Percentiles rank a stretch among this genome's conserved stretches.
Evolutionary conservation across 1,140 invertebrate genomes (phyloP).

Genomic region (Aphaenogaster ashmeadi): DNA sequence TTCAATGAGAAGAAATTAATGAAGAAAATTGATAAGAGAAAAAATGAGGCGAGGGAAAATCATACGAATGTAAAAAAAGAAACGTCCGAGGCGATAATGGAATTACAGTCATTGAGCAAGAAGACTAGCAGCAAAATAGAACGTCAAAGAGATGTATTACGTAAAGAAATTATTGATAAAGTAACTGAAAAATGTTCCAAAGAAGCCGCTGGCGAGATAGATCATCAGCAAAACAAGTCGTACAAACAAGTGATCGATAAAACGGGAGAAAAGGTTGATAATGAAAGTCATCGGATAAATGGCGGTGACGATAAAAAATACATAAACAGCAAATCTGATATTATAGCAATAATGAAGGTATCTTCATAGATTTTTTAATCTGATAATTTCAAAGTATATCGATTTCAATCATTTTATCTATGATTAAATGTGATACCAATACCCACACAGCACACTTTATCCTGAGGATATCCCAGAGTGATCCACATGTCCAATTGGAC

Average conservation of each 20-base stretch:
- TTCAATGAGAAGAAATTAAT: background rate
- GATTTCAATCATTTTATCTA: background rate
- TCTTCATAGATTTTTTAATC: conserved; percentile 7
- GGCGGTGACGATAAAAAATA: background rate
- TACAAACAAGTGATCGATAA: background rate
- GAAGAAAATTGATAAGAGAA: background rate
- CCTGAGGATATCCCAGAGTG: no score
- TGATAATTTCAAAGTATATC: conserved; percentile 2
- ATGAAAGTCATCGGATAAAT: background rate
- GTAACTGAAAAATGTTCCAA: conserved; percentile 15
- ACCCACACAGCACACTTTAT: background rate
- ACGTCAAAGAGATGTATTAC: background rate
- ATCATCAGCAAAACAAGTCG: background rate
- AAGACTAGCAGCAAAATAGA: background rate
- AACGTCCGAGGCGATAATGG: background rate
- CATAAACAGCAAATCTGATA: background rate
- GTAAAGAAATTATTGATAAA: background rate
- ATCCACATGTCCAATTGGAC: no score
- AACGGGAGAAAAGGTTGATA: background rate
- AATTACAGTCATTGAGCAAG: background rate
- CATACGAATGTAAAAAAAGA: background rate
- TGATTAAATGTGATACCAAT: conserved; percentile 1
- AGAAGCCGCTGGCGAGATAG: background rate
- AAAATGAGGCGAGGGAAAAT: background rate
- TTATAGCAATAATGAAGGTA: conserved; percentile 44